Evolutionary conservation across 2,113 vertebrate genomes (phyloP), one percentile per base, ranked within the genome.

Genomic region (Eonycteris spelaea): DNA sequence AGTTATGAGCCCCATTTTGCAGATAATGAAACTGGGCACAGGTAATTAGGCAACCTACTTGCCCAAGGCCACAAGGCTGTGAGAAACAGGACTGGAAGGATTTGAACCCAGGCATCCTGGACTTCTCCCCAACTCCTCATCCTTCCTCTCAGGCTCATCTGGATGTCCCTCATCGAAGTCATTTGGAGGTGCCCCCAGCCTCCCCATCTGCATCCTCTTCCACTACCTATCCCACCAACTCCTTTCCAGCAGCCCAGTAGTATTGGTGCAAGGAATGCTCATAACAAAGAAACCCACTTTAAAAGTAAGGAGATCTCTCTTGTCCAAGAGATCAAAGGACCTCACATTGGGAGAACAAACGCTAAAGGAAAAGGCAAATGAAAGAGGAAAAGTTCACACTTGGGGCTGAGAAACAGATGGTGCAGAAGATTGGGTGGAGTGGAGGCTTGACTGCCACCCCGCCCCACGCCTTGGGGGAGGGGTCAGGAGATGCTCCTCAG

Each of bases 361-460:
- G 98, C 97, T 97, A 61, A 96, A 90, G 97, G 87, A 93, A 96
- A 93, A 96, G 59, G 87, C 78, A 94, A 97, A 92, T 67, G 91
- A 94, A 91, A 95, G 92, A 97, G 97, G 68, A 88, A 95, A 96
- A 97, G 97, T 98, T 98, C 98, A 97, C 98, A 98, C 98, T 97
- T 61, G 68, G 95, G 95, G 94, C 97, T 97, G 93, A 98, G 97
- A 97, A 98, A 96, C 99, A 99, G 98, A 99, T 98, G 99, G 98
- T 90, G 67, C n/a, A 13, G 78, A 96, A 80, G 55, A 73, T 71
- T 57, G 75, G 88, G 86, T 74, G 19, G 7, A 82, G 6, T 11
- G 90, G 74, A 91, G 53, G 51, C 68, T 30, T 43, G n/a, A 70
- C 74, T 28, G 0, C 48, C 1, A 16, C 74, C 55, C 48, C 65